Base-by-base conservation (phyloP, 1,140 invertebrate genomes). In the Pygmarrhopalites habei region DNA sequence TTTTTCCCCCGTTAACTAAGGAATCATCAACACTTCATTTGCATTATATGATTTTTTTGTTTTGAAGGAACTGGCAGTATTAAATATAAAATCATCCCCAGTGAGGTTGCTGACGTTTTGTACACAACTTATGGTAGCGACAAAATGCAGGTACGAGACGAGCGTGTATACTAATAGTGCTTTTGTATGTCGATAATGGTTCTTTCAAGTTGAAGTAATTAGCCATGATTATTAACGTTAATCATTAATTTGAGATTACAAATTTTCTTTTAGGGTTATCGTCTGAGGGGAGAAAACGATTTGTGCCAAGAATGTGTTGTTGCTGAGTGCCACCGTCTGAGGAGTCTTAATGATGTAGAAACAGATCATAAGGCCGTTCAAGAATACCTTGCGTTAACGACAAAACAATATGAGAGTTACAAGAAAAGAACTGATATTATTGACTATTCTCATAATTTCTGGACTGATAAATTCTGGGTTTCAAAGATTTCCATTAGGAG, bases 301-400 rank as follows among this genome's bases (percentile, higher is more conserved):
- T 60, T 82, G 2, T 82, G 81, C 60, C 67, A 73, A 59, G 60
- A 74, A 66, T 83, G 82, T 72, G 81, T 84, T 0, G 74, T 75
- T 56, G 72, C 76, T 30, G 73, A 77, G 26, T 83, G 80, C 69
- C 2, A n/a, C 14, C 41, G 44, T 26, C 28, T 64, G 12, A 46
- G 49, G 10, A 32, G 29, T 29, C 46, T 66, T 15, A 44, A 15
- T 39, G 39, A 60, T 10, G 53, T 67, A 15, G 65, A 69, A 52
- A 61, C 43, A 47, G 66, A 72, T 55, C 2, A n/a, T 74, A 76
- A 28, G 72, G 72, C 61, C 72, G 76, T 69, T 70, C 72, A 73
- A 23, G 70, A 69, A 0, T 60, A 74, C 58, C 72, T 75, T 21
- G 74, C 74, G 10, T 69, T 73, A 28, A 69, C 69, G 0, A 12